Base-by-base conservation (phyloP, 2,113 vertebrate species). In the Lepisosteus oculatus region DNA sequence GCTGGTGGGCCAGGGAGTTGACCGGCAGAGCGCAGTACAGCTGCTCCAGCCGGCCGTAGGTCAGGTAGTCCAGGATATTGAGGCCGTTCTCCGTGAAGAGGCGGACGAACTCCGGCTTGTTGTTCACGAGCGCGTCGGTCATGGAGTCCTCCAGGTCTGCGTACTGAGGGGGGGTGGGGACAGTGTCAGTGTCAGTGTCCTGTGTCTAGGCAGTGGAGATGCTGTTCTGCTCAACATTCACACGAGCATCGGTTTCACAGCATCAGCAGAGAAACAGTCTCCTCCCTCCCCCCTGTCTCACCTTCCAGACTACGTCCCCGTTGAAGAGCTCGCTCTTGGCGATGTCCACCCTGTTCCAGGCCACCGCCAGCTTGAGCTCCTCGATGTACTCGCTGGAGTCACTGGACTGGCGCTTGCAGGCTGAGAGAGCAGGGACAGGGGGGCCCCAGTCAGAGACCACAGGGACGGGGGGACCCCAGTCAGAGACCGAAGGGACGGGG, bases 311-410 rank as follows among this genome's bases (percentile, higher is more conserved):
- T 61, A 96, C 93, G 79, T 92, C 90, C 15, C 94, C 94, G 61
- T 93, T 93, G 79, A 97, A 96, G 55, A 97, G 92, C 83, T 96
- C 92, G 1, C 88, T 90, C 77, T 92, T 93, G n/a, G 93, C 94
- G 3, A 95, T 95, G 84, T 95, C 94, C 61, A 95, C 94, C 3
- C 95, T 92, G 87, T 96, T 95, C 95, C 95, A 97, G 1, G 95
- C 90, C 67, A 97, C 94, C 0, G 95, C 95, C 12, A 97, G 77
- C 47, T 90, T 96, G 80, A 96, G 81, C 77, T 97, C 94, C 44
- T 97, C 95, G 13, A 83, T 87, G 81, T 94, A 93, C 3, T 89
- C 92, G 7, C 81, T 90, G 44, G 84, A 85, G 8, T 91, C 80
- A 0, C 7, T 41, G 3, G 90, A 84, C 1, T 79, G 57, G 8